phyloP scores from a whole-genome alignment of 2,113 vertebrate species.

The Apteryx mantelli region DNA sequence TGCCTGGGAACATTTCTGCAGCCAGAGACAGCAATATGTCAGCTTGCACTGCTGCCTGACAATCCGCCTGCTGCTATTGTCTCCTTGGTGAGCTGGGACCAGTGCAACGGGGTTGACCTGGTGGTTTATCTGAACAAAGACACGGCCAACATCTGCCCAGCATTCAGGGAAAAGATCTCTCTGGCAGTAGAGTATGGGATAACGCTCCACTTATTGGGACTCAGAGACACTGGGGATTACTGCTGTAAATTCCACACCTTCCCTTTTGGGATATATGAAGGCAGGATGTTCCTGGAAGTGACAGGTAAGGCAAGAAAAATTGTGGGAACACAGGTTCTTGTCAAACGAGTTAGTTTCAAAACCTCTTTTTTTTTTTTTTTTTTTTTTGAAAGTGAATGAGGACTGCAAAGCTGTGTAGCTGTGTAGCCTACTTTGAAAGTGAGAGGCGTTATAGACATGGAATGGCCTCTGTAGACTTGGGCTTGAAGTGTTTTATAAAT shows the following conservation, averaged over 20 bases:
- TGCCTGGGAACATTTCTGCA: conserved; percentile 15
- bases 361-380: too few species aligned
- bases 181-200: background rate
- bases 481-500: background rate
- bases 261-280: conserved; percentile 42
- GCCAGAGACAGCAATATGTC: conserved; percentile 16
- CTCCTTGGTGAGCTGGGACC: conserved; percentile 61
- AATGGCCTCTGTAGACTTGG: background rate
- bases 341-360: background rate
- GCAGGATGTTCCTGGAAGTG: conserved; percentile 46
- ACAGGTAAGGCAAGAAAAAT: background rate
- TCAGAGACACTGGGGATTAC: conserved; percentile 55
- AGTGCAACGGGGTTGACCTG: background rate
- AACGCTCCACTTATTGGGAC: background rate
- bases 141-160: background rate
- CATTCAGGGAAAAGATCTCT: background rate
- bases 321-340: background rate
- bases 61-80: background rate
- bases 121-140: background rate
- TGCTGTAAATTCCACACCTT: conserved; percentile 51
- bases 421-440: background rate
- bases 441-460: background rate
- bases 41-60: conserved; percentile 46
- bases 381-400: background rate
- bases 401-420: background rate